Conservation (phyloP, 1,140 invertebrate genomes). For the Drosophila nasuta region DNA sequence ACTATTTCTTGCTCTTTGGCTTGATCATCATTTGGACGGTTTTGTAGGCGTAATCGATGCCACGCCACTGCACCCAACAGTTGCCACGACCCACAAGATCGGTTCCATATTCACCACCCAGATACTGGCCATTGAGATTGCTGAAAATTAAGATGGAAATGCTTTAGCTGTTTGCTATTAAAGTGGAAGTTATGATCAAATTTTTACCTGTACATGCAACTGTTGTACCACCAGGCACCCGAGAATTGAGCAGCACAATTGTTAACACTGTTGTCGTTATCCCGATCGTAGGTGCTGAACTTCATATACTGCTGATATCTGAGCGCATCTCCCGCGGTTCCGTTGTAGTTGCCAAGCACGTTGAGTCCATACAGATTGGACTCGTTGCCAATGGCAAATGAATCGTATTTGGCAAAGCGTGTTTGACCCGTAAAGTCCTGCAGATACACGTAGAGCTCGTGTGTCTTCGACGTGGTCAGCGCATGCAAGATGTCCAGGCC, state of each 20-base stretch:
- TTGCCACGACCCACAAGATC: constrained; percentile 23
- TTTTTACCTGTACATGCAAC: constrained; percentile 41
- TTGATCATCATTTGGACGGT: constrained; percentile 49
- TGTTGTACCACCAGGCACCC: constrained; percentile 52
- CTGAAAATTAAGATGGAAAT: constrained; percentile 2
- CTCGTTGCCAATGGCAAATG: constrained; percentile 42
- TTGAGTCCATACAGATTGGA: constrained; percentile 33
- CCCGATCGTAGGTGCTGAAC: constrained; percentile 50
- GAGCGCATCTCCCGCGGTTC: constrained; percentile 40
- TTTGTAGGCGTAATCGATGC: constrained; percentile 40
- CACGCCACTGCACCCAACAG: constrained; percentile 36
- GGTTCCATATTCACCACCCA: constrained; percentile 28
- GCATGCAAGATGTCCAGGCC: constrained; percentile 32
- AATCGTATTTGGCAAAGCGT: constrained; percentile 31
- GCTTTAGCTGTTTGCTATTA: background rate
- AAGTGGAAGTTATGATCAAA: background rate
- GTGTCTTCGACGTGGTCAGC: constrained; percentile 1
- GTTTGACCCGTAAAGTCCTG: constrained; percentile 35
- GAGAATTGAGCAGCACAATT: constrained; percentile 43
- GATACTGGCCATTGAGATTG: constrained; percentile 40
- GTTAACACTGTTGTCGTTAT: constrained; percentile 31
- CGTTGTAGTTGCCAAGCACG: constrained; percentile 18
- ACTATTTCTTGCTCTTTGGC: constrained; percentile 20
- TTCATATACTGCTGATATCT: constrained; percentile 47
- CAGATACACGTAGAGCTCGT: constrained; percentile 45